Percentiles rank a stretch among this genome's conserved stretches.
phyloP scores from a whole-genome alignment of 2,797 vertebrate species.

The Pseudomugil gertrudae region DNA sequence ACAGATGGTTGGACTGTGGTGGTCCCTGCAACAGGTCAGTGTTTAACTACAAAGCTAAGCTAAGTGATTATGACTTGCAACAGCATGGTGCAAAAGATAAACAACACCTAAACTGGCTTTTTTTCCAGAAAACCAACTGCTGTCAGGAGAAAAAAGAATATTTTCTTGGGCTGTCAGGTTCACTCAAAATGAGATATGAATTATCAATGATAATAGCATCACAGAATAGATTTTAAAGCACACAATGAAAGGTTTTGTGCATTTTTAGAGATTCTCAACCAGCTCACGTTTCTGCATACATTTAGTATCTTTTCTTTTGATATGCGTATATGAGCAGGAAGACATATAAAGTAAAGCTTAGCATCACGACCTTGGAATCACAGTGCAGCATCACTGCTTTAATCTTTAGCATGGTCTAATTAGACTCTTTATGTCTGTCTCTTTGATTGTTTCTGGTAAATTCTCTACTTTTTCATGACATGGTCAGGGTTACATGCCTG shows the following conservation, averaged over 20 bases:
- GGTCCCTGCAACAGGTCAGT: constrained; percentile 58
- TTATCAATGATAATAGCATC: neutral
- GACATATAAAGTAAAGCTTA: neutral
- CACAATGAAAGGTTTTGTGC: neutral
- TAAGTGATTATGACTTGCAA: constrained; percentile 46
- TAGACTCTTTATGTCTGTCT: neutral
- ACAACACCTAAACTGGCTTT: constrained; percentile 31
- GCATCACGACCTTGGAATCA: neutral
- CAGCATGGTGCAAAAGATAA: constrained; percentile 32
- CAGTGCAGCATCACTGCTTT: neutral
- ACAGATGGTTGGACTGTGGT: constrained; percentile 37
- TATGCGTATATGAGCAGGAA: neutral
- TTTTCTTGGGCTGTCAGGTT: constrained; percentile 11
- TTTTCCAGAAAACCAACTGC: constrained; percentile 2
- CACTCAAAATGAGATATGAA: neutral
- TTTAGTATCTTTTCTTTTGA: neutral
- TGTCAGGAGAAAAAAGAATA: constrained; percentile 19
- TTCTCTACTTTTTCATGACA: neutral
- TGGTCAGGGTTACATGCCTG: neutral
- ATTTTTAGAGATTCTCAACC: neutral
- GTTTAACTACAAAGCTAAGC: constrained; percentile 36
- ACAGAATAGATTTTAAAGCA: neutral
- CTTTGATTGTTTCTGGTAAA: neutral
- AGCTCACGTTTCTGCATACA: neutral
- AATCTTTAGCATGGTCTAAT: neutral